Evolutionary conservation across 2,113 vertebrate species (phyloP).

Genomic region (Platysteira castanea): DNA sequence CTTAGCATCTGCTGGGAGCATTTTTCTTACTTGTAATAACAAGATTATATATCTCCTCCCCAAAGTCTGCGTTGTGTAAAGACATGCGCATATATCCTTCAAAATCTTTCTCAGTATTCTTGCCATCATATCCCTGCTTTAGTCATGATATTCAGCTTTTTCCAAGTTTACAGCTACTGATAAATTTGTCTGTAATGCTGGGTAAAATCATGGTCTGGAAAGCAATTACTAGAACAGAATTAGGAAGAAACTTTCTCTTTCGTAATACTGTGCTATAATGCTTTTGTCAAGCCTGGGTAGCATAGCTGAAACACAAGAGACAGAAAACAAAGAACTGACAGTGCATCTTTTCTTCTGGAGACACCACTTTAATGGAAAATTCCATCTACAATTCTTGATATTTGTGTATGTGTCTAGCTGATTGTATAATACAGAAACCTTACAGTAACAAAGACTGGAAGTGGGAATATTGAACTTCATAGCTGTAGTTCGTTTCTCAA

Average conservation of each 20-base stretch:
- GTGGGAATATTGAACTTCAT: not conserved
- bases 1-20: not conserved
- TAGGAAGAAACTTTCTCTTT: not conserved
- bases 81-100: not conserved
- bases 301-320: not conserved
- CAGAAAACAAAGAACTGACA: not conserved
- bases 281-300: not conserved
- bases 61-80: not conserved
- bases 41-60: not conserved
- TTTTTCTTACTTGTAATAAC: not conserved
- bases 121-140: not conserved
- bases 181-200: not conserved
- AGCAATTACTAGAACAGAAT: not conserved
- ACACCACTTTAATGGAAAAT: not conserved
- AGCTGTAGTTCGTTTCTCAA: not conserved
- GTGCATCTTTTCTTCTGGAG: not conserved
- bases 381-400: not conserved
- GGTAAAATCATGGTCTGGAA: not conserved
- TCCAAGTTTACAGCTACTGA: not conserved
- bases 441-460: not conserved
- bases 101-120: not conserved
- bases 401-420: not conserved
- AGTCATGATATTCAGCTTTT: not conserved
- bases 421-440: not conserved
- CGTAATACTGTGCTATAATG: not conserved